Conservation (phyloP, 1,140 invertebrate genomes). For the Arctopsyche grandis region DNA sequence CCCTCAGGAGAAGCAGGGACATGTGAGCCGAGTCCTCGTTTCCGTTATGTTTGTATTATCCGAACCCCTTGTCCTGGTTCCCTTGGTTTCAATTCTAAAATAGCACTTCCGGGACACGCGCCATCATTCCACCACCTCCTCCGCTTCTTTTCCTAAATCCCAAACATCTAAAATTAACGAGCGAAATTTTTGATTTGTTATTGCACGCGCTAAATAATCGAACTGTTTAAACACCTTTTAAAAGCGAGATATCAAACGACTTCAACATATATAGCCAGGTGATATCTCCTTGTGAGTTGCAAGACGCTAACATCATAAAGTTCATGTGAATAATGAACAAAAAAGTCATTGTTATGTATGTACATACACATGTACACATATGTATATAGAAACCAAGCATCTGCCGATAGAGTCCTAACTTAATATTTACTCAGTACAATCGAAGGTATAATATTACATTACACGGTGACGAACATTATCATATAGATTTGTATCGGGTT, state of each 20-base stretch:
- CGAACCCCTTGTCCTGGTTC: background rate
- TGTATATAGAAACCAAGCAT: background rate
- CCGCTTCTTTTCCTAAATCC: background rate
- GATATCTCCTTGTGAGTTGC: background rate
- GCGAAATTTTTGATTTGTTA: no score
- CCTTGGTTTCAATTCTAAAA: constrained; percentile 27
- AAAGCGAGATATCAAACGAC: no score
- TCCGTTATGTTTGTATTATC: constrained; percentile 31
- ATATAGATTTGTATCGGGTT: constrained; percentile 25
- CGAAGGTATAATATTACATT: constrained; percentile 23
- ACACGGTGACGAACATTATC: constrained; percentile 11
- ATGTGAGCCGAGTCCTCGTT: constrained; percentile 24
- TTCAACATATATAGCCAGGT: no score
- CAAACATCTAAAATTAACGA: background rate
- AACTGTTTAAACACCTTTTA: no score
- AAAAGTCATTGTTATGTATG: background rate
- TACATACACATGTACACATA: background rate
- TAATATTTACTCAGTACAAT: background rate
- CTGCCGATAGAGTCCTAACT: background rate
- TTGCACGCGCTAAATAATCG: no score
- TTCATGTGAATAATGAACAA: background rate
- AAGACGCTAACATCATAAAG: background rate
- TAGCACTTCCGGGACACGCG: constrained; percentile 32
- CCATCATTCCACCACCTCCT: constrained; percentile 18
- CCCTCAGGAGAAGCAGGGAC: constrained; percentile 12